phyloP scores from a whole-genome alignment of 2,113 vertebrate genomes.

The Oncorhynchus kisutch region DNA sequence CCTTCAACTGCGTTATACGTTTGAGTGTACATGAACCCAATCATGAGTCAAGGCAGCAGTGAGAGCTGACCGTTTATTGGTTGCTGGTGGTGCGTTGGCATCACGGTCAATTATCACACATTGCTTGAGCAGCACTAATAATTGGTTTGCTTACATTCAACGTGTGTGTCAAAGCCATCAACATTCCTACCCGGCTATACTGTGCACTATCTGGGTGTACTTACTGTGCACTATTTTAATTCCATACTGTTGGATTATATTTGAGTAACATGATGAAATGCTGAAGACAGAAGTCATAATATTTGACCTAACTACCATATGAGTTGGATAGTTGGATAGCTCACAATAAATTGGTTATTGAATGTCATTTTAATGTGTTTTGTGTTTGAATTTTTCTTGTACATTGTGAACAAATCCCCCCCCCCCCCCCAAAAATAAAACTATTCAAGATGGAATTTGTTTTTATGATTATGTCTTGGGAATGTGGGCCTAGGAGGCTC shows the following conservation, averaged over 20 bases:
- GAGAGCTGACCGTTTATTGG: background rate
- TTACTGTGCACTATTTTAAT: background rate
- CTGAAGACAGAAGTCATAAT: conserved; percentile 60
- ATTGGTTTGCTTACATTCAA: background rate
- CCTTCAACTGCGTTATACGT: background rate
- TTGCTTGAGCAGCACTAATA: background rate
- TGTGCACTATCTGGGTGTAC: too few relatives aligned
- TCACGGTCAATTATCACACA: background rate
- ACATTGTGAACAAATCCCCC: conserved; percentile 3
- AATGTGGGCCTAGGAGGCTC: too few relatives aligned
- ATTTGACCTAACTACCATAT: conserved; percentile 29
- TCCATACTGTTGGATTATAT: background rate
- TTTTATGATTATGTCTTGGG: background rate
- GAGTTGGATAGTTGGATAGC: conserved; percentile 53
- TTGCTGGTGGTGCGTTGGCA: background rate
- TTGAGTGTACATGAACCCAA: background rate
- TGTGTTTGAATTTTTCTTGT: conserved; percentile 26
- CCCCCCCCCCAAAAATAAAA: too few relatives aligned
- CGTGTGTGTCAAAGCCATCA: background rate
- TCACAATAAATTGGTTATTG: conserved; percentile 59
- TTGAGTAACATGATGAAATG: conserved; percentile 28
- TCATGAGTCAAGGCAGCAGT: background rate
- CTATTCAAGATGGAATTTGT: background rate
- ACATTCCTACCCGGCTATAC: background rate
- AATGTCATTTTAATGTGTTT: conserved; percentile 23